Base-by-base conservation (phyloP, 2,888 invertebrate species). In the Taphrorychus bicolor region DNA sequence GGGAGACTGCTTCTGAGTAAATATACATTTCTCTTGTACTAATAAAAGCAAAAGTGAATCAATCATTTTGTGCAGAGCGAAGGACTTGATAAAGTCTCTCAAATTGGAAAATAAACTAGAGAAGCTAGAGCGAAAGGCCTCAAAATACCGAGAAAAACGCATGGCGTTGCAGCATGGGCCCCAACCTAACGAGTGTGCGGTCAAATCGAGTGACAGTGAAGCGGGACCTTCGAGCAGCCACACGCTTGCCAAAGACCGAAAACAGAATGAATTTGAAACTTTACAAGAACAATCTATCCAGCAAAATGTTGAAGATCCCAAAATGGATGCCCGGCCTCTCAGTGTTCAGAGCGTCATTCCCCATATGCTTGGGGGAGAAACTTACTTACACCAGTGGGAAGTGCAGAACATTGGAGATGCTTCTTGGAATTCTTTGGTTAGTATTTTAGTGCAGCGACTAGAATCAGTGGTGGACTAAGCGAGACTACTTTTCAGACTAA, bases 111-210 rank as follows among this genome's bases (percentile, higher is more conserved):
- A 75, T 21, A 81, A 83, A 73, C 70, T 83, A 63, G 83, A 83
- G 63, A 82, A 82, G 67, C 71, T 82, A n/a, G 83, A 83, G 59
- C 77, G 77, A 53, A 83, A 82, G 71, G 79, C 83, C 1, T 78
- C 79, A 61, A 81, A 81, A 66, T 77, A 82, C 19, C 79, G 82
- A 64, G 82, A 82, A 54, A 83, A 82, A 70, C 82, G 82, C 72
- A 58, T 77, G 65, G 76, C 77, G 4, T 71, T 80, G 4, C 74
- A 76, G 7, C 71, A 42, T 5, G 24, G 23, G 0, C 21, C 73
- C 4, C 74, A 73, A 69, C 73, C 74, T 9, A 77, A 75, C 59
- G 61, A 53, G 23, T 21, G 49, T 17, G 59, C 19, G 3, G 23
- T 60, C n/a, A 66, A 66, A 53, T 66, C 66, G 0, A 69, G 66